These are phyloP conservation scores for Eidolon dupreanum DNA, from an alignment of 2,797 vertebrate genomes.

Conservation along the genomic window DNA sequence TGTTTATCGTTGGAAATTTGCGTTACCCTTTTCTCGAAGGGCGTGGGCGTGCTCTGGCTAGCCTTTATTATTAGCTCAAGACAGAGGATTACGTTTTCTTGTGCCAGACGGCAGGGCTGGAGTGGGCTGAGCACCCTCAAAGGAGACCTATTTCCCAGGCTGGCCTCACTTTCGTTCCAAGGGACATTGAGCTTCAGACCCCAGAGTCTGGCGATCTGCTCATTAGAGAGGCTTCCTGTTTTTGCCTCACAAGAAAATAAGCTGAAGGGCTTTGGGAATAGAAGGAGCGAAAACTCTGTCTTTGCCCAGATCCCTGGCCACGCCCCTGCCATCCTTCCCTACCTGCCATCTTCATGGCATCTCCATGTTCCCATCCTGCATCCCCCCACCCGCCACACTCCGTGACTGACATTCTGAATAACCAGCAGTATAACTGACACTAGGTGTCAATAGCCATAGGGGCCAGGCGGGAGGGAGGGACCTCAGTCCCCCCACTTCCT, in stretches of 20 bases:
- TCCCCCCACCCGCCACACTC: not conserved
- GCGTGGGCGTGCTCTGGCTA: not conserved
- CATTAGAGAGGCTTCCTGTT: not conserved
- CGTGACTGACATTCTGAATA: not conserved
- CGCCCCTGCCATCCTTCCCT: not conserved
- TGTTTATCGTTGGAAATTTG: not conserved
- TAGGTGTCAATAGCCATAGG: not conserved
- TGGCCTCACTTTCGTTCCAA: not conserved
- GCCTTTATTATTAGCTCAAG: not conserved
- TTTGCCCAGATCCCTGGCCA: not conserved
- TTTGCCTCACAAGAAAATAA: not conserved
- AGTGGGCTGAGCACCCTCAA: not conserved
- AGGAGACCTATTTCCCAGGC: not conserved
- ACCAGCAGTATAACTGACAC: not conserved
- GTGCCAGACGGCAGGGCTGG: not conserved
- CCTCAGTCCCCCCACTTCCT: not conserved
- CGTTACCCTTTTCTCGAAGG: not conserved
- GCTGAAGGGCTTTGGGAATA: not conserved
- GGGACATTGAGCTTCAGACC: not conserved
- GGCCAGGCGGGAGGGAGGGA: not conserved
- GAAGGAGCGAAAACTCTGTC: not conserved
- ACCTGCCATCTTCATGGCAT: not conserved
- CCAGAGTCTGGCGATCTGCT: not conserved
- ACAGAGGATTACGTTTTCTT: not conserved
- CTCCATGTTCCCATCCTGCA: not conserved